Evolutionary conservation across 2,113 vertebrate genomes (phyloP), one percentile per base, ranked within the genome.

Genomic region (Carollia perspicillata): DNA sequence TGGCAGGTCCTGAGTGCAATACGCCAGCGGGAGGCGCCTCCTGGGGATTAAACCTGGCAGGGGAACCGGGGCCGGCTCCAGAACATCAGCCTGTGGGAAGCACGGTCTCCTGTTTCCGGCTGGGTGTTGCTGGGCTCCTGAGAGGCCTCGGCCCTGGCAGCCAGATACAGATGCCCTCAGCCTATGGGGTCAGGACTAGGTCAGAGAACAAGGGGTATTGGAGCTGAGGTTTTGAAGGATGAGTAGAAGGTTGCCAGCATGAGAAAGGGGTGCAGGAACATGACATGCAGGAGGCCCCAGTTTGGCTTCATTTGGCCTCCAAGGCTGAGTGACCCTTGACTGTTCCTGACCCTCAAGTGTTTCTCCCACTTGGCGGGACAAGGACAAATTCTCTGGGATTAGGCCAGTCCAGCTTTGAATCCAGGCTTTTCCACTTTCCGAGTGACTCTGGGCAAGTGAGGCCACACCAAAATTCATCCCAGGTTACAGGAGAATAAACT

Each of bases 191-290:
- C 66, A 93, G 51, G 74, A 42, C 26, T 14, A 10, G 26, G 68
- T 14, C 23, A 44, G 72, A 49, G 26, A 58, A 60, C 89, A 35
- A 35, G 5, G 47, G 68, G 16, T 5, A 37, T 14, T 40, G 40
- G 63, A 84, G 35, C 44, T 88, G 40, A 92, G 75, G 63, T 89
- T 83, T 92, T 94, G 77, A 84, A 93, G 81, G 69, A 35, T 75
- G 30, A 40, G 17, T 66, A 85, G 51, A 51, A 85, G 66, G 40
- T 89, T 94, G 60, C 5, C 8, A 22, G 40, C 8, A 72, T n/a
- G 88, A 65, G 12, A 37, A 53, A 69, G 55, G 35, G 26, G n/a
- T 60, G 30, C 40, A n/a, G 53, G 71, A 42, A 63, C 4, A 0
- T 10, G 51, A 47, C 9, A 30, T 22, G 8, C 1, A 37, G 42